These are phyloP conservation scores for Pristis pectinata DNA, from an alignment of 2,797 vertebrate species.

Conservation along the genomic window DNA sequence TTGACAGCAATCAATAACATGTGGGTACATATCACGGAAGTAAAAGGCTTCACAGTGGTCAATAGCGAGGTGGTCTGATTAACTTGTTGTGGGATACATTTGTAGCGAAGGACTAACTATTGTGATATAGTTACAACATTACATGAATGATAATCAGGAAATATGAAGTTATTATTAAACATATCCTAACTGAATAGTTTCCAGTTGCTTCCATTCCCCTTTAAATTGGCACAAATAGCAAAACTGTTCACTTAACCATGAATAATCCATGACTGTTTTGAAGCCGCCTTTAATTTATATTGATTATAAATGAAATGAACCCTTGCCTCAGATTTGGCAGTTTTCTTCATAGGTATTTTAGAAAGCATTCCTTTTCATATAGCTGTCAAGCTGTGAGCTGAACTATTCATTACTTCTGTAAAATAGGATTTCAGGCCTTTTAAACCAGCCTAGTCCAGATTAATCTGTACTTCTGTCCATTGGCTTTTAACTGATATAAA, in stretches of 20 bases:
- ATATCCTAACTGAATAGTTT: neutral
- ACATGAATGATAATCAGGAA: neutral
- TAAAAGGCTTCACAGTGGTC: neutral
- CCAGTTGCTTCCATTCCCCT: neutral
- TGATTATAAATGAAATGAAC: neutral
- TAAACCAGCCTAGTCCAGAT: neutral
- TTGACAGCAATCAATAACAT: neutral
- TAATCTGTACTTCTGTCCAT: neutral
- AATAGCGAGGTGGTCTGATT: neutral
- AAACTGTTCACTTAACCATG: neutral
- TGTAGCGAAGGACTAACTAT: neutral
- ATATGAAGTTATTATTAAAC: neutral
- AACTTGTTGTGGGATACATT: neutral
- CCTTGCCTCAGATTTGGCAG: neutral
- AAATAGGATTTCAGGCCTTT: slow-evolving; percentile 11
- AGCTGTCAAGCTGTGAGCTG: neutral
- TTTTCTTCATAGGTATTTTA: slow-evolving; percentile 33
- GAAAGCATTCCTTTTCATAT: slow-evolving; percentile 22
- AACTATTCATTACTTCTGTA: slow-evolving; percentile 16
- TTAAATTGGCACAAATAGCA: neutral
- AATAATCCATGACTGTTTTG: neutral
- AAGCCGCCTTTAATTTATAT: slow-evolving; percentile 19
- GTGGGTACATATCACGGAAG: neutral
- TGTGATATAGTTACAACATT: neutral
- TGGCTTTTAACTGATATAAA: slow-evolving; percentile 34